Conservation (phyloP, 2,888 invertebrate genomes). For the Nomada goodeniana region DNA sequence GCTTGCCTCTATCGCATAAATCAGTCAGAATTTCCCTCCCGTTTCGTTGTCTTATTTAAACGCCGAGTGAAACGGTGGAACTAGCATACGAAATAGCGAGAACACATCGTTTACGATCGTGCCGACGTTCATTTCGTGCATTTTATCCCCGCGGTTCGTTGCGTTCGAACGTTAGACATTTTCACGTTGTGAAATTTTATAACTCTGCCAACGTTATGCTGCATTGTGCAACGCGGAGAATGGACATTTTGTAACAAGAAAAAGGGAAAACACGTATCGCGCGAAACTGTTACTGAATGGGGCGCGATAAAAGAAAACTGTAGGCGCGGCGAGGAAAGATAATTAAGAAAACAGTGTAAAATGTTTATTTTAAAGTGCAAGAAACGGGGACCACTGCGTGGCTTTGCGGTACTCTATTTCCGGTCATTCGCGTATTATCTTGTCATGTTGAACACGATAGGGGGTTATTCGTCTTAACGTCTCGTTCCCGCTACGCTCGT, state of each 20-base stretch:
- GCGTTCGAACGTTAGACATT: neutral
- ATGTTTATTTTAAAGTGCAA: neutral
- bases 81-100: neutral
- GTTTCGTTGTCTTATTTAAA: neutral
- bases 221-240: neutral
- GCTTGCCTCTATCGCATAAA: conserved; percentile 11
- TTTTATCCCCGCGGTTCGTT: neutral
- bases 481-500: conserved; percentile 3
- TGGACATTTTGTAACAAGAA: too few species aligned
- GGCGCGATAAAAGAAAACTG: too few species aligned
- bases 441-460: conserved; percentile 4
- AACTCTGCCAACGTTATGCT: neutral
- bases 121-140: neutral
- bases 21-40: conserved; percentile 3
- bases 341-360: too few species aligned
- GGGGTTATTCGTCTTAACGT: conserved; percentile 24
- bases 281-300: too few species aligned
- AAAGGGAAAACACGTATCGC: too few species aligned
- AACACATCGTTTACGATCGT: neutral
- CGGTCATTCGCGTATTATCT: neutral
- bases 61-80: conserved; percentile 8
- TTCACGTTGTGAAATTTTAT: neutral
- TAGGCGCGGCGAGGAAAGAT: too few species aligned
- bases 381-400: neutral
- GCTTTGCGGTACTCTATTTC: neutral